phyloP scores from a whole-genome alignment of 1,140 invertebrate genomes.

The Brachystomella parvula region DNA sequence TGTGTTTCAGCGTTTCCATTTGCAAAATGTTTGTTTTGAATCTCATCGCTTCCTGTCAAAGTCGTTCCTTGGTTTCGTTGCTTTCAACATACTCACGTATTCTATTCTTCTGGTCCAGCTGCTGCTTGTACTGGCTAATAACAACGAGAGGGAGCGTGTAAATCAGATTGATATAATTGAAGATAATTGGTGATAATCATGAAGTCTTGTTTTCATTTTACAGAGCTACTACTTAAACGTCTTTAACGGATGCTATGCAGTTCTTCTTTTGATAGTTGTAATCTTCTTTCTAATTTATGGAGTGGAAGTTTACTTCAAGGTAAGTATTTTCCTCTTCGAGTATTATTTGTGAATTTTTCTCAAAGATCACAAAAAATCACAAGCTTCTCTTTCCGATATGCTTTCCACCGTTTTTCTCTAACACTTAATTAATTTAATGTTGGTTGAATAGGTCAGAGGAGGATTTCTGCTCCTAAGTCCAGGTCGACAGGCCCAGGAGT shows the following conservation, averaged over 20 bases:
- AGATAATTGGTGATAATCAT: constrained; percentile 8
- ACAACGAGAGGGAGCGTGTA: constrained; percentile 55
- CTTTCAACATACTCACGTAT: constrained; percentile 83
- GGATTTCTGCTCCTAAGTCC: constrained; percentile 37
- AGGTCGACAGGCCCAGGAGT: constrained; percentile 17
- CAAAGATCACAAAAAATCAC: too few relatives aligned
- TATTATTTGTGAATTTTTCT: constrained; percentile 2
- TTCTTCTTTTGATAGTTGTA: constrained; percentile 79
- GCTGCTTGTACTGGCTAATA: constrained; percentile 55
- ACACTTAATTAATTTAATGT: not conserved
- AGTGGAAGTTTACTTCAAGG: constrained; percentile 89
- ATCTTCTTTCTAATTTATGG: constrained; percentile 91
- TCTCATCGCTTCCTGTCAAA: constrained; percentile 83
- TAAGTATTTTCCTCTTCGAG: constrained; percentile 43
- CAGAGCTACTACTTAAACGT: constrained; percentile 70
- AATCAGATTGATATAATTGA: constrained; percentile 19
- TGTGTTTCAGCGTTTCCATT: constrained; percentile 70
- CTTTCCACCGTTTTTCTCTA: not conserved
- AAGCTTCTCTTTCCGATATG: not conserved
- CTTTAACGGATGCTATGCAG: constrained; percentile 86
- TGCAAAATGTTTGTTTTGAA: constrained; percentile 76
- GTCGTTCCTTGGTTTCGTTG: constrained; percentile 81
- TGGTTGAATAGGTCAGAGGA: constrained; percentile 31
- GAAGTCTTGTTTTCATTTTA: constrained; percentile 42
- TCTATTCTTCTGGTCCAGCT: constrained; percentile 66